These are phyloP conservation scores for Podarcis lilfordi DNA, from an alignment of 2,797 vertebrate species.

Conservation along the genomic window DNA sequence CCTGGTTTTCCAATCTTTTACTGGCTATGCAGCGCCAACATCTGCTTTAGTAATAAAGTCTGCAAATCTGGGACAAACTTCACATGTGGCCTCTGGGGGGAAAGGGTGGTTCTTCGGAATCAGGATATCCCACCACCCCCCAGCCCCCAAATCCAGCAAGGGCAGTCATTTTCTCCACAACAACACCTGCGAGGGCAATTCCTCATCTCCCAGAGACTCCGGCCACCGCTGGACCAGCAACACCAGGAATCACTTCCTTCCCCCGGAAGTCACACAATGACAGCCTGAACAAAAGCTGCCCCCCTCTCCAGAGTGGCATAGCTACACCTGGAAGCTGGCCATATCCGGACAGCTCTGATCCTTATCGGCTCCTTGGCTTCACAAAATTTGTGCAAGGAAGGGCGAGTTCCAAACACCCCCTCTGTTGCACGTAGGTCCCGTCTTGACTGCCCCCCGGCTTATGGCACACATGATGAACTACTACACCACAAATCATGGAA, in stretches of 20 bases:
- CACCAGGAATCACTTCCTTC: slow-evolving; percentile 78
- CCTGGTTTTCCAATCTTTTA: slow-evolving; percentile 26
- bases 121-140: slow-evolving; percentile 4
- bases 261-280: slow-evolving; percentile 76
- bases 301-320: slow-evolving; percentile 54
- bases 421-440: neutral
- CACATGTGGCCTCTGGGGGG: slow-evolving; percentile 41
- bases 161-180: slow-evolving; percentile 61
- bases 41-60: slow-evolving; percentile 53
- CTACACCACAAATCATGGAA: neutral
- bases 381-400: slow-evolving; percentile 18
- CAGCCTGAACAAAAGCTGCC: slow-evolving; percentile 74
- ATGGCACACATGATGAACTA: neutral
- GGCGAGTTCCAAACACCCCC: slow-evolving; percentile 4
- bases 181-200: slow-evolving; percentile 75
- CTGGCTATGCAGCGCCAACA: slow-evolving; percentile 34
- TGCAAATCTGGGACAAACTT: slow-evolving; percentile 50
- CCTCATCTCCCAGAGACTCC: slow-evolving; percentile 53
- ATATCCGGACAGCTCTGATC: slow-evolving; percentile 65
- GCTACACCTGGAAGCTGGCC: slow-evolving; percentile 61
- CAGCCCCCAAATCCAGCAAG: neutral
- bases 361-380: slow-evolving; percentile 57
- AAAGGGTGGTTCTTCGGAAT: slow-evolving; percentile 1
- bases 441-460: neutral
- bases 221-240: slow-evolving; percentile 58